Percentiles rank a stretch among this genome's conserved stretches.
phyloP scores from a whole-genome alignment of 2,113 vertebrate species.

The Acanthochromis polyacanthus region DNA sequence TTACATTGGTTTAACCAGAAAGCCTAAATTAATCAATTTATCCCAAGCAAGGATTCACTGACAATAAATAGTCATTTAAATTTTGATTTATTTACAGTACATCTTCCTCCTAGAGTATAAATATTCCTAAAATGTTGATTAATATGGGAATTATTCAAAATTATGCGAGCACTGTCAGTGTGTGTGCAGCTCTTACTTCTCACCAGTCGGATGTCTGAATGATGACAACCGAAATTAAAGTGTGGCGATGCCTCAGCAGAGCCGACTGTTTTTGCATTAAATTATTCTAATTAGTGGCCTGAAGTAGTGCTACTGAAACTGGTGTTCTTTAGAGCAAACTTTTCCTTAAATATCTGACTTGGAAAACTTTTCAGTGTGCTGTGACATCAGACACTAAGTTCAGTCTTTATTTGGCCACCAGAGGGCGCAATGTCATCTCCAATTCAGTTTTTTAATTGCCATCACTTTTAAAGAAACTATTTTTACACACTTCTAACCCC shows the following conservation, averaged over 20 bases:
- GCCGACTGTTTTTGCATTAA: too few relatives aligned
- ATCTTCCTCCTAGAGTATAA: background rate
- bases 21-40: background rate
- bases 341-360: background rate
- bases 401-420: conserved; percentile 9
- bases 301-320: background rate
- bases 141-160: background rate
- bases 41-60: too few relatives aligned
- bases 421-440: conserved; percentile 1
- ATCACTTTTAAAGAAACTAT: background rate
- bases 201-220: background rate
- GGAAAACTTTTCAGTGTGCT: background rate
- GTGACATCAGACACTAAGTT: background rate
- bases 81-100: background rate
- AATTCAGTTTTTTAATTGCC: background rate
- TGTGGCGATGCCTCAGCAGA: too few relatives aligned
- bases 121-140: background rate
- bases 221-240: background rate
- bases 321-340: background rate
- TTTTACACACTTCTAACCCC: background rate
- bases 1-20: too few relatives aligned
- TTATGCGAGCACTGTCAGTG: background rate
- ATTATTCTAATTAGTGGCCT: too few relatives aligned
- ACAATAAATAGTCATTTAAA: too few relatives aligned
- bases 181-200: background rate